phyloP scores from a whole-genome alignment of 2,888 invertebrate species.

The Zaprionus obscuricornis region DNA sequence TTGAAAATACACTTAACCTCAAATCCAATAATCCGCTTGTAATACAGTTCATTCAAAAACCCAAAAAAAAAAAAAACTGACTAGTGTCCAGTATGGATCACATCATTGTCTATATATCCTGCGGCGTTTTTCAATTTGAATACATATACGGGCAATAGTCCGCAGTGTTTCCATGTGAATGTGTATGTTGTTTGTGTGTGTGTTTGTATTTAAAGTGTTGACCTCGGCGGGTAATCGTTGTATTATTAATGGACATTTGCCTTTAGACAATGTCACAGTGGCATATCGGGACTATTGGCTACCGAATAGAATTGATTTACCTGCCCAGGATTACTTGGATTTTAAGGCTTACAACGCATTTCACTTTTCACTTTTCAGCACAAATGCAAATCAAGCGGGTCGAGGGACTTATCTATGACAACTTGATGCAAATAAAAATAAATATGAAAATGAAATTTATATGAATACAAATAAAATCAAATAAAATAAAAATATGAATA shows the following conservation, averaged over 20 bases:
- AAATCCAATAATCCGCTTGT: conserved; percentile 79
- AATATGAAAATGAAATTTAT: neutral
- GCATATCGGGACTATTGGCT: conserved; percentile 41
- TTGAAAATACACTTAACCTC: conserved; percentile 70
- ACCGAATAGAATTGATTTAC: conserved; percentile 46
- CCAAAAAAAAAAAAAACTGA: too few species aligned
- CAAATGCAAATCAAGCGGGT: conserved; percentile 18
- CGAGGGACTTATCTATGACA: neutral
- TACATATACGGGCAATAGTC: conserved; percentile 46
- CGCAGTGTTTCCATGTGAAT: conserved; percentile 5
- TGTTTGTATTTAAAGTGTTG: conserved; percentile 57
- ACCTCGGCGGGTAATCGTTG: conserved; percentile 72
- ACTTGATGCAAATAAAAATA: neutral
- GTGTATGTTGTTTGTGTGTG: conserved; percentile 17
- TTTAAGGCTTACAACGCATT: conserved; percentile 42
- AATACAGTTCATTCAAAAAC: conserved; percentile 64
- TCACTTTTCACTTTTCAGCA: conserved; percentile 38
- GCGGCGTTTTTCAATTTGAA: conserved; percentile 68
- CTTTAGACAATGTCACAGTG: conserved; percentile 66
- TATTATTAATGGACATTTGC: conserved; percentile 66
- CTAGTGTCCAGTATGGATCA: conserved; percentile 34
- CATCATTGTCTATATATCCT: conserved; percentile 47
- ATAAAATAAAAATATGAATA: neutral
- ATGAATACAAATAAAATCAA: neutral
- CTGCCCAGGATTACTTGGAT: conserved; percentile 58